Evolutionary conservation across 2,113 vertebrate species (phyloP), one percentile per base, ranked within the genome.

Genomic region (Dicaeum eximium): DNA sequence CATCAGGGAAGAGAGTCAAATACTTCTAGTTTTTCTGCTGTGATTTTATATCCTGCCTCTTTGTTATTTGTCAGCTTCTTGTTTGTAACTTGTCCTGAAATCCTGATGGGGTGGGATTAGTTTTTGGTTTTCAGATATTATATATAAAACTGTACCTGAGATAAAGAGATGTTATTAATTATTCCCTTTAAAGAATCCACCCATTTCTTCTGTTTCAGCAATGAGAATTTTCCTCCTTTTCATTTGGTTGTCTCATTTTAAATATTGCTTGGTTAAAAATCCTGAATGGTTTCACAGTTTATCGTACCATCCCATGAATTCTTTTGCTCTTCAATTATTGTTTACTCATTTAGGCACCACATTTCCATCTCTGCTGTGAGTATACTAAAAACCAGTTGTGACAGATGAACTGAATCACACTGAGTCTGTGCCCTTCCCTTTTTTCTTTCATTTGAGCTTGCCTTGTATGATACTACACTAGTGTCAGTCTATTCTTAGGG

Each of bases 1-100:
- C 75, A 83, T 91, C 94, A 69, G 50, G n/a, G 80, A 93, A 66
- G 42, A 33, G 73, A 93, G n/a, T 92, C 15, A 92, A 90, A 88
- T 61, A 23, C 62, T 88, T 86, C 83, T 45, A 35, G 48, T 72
- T 56, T 88, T 93, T 95, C 58, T 95, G 31, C 67, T 86, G 54
- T 83, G 80, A 69, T 86, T 93, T 82, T 88, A 65, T 85, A 86
- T 70, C 58, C 62, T 86, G 30, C 64, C 67, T 31, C 66, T 91
- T 77, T 89, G n/a, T 78, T 88, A 50, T 28, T 95, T 88, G 66
- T 83, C 35, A 83, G 28, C 15, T 77, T 93, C 64, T 93, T 86
- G 22, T 45, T 83, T 91, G 64, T 62, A 80, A 65, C 30, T 50
- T 80, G 38, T 70, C 38, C 80, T 77, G 45, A 80, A 88, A 72